Base-by-base conservation (phyloP, 2,113 vertebrate genomes). In the Felis chaus region DNA sequence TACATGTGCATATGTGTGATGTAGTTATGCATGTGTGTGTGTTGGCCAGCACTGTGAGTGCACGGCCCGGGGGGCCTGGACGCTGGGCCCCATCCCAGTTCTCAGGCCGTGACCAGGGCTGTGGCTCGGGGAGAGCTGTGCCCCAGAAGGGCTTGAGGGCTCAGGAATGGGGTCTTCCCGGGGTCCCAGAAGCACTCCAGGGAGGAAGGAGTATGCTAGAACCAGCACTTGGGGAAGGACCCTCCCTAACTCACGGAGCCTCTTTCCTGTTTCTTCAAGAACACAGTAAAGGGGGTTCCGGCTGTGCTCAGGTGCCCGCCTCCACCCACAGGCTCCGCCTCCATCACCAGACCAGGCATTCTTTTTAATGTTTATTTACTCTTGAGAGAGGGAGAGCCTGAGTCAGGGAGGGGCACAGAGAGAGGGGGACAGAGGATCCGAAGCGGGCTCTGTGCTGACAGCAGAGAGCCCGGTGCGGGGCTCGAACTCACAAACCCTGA, bases 171-270 rank as follows among this genome's bases (percentile, higher is more conserved):
- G 65, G 48, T 45, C 19, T 25, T 21, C 65, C 73, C 4, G 13
- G 6, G 5, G 61, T n/a, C 53, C 50, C 53, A 2, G 31, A 13
- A 13, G 36, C 4, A 0, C 39, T 31, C 53, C 91, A 41, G 0
- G 27, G 12, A 16, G 1, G 4, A 50, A 18, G 65, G 16, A 14
- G 0, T n/a, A 71, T 4, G 25, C 5, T 13, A 27, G 82, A n/a
- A 12, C 50, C 8, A 2, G 31, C 12, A 9, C 45, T 33, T 14
- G 2, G 23, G 8, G 36, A 68, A 31, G n/a, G 65, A 9, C 6
- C 11, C 0, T 2, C 8, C 6, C 36, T 29, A 16, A 3, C 10
- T 33, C 76, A 25, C 0, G 0, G 39, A 27, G 27, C 50, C 48
- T 14, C 36, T 16, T 71, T 69, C 53, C 66, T 19, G 0, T 19